These are phyloP conservation scores for Setophaga kirtlandii DNA, from an alignment of 2,113 vertebrate genomes.

Conservation along the genomic window DNA sequence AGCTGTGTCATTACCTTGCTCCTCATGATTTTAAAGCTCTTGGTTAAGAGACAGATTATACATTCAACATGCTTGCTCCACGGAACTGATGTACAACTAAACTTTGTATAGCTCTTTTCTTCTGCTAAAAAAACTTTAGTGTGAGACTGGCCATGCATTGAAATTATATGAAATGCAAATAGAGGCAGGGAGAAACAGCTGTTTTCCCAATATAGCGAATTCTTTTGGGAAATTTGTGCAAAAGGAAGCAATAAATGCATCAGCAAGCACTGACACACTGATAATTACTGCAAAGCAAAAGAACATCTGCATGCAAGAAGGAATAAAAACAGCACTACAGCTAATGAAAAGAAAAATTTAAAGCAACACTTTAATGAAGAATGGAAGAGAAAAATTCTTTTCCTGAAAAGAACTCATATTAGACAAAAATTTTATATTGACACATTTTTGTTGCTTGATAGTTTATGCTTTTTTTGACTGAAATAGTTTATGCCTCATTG, in stretches of 20 bases:
- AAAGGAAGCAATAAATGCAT: conserved; percentile 46
- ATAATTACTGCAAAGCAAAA: conserved; percentile 48
- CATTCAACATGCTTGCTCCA: neutral
- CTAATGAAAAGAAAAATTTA: conserved; percentile 3
- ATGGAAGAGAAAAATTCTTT: neutral
- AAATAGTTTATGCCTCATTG: neutral
- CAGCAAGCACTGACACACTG: conserved; percentile 23
- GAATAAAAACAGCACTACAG: neutral
- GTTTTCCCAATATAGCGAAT: conserved; percentile 54
- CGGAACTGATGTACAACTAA: neutral
- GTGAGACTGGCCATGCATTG: neutral
- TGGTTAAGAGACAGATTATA: neutral
- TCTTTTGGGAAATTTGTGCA: conserved; percentile 32
- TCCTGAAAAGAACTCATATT: neutral
- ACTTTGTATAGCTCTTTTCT: neutral
- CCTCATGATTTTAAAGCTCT: neutral
- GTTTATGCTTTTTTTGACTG: neutral
- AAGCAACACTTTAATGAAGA: neutral
- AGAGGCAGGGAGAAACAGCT: conserved; percentile 18
- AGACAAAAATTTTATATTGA: neutral
- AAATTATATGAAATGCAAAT: conserved; percentile 22
- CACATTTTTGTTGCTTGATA: neutral
- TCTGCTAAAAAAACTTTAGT: neutral
- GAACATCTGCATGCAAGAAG: conserved; percentile 41
- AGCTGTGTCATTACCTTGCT: neutral